Percentiles rank a stretch among this genome's conserved stretches.
These are phyloP conservation scores for Tiaroga cobitis DNA, from an alignment of 2,797 vertebrate genomes.

Conservation along the genomic window DNA sequence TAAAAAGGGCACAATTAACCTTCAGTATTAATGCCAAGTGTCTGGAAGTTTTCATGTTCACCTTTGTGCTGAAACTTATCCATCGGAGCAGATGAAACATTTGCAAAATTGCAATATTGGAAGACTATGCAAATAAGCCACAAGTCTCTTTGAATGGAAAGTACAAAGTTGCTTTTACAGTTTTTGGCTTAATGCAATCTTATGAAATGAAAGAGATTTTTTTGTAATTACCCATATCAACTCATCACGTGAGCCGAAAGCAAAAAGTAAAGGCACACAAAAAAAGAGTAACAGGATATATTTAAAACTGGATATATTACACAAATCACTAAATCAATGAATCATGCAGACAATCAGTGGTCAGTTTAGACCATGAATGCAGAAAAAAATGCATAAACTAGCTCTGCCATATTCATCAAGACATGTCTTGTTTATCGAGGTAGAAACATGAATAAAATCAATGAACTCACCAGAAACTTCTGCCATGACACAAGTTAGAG, in stretches of 20 bases:
- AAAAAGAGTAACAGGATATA: not conserved
- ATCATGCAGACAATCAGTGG: not conserved
- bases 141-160: not conserved
- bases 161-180: not conserved
- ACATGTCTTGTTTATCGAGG: not conserved
- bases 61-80: not conserved
- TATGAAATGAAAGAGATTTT: not conserved
- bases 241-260: no score
- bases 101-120: not conserved
- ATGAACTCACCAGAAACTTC: conserved; percentile 54
- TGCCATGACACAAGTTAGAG: conserved; percentile 25
- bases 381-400: not conserved
- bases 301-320: not conserved
- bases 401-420: not conserved
- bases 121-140: not conserved
- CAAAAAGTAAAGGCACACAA: no score
- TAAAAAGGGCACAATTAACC: conserved; percentile 28
- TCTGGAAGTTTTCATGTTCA: not conserved
- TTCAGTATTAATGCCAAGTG: conserved; percentile 11
- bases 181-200: not conserved
- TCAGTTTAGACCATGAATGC: not conserved
- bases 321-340: not conserved
- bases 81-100: not conserved
- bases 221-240: not conserved
- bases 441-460: not conserved